phyloP scores from a whole-genome alignment of 2,113 vertebrate species.

The Hyperopisus bebe region DNA sequence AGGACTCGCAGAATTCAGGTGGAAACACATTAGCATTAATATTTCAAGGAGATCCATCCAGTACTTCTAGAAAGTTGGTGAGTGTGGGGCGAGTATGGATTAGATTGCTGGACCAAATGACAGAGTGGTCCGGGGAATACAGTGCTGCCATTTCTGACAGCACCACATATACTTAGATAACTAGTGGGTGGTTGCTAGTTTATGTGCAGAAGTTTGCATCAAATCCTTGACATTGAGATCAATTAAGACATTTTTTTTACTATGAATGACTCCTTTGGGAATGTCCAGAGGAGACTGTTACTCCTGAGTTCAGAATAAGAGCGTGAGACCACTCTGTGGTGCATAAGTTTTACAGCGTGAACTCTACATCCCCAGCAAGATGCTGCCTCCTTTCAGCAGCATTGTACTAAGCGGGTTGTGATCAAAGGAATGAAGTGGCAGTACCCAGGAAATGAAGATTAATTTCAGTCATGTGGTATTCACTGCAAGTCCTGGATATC shows the following conservation, averaged over 20 bases:
- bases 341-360: background rate
- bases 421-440: conserved; percentile 29
- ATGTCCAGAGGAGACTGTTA: background rate
- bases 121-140: background rate
- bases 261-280: background rate
- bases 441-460: conserved; percentile 18
- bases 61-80: background rate
- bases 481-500: conserved; percentile 23
- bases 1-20: too few relatives aligned
- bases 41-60: background rate
- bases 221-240: background rate
- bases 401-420: conserved; percentile 9
- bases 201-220: background rate
- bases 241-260: background rate
- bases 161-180: background rate
- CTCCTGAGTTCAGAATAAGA: background rate
- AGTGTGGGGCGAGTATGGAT: too few relatives aligned
- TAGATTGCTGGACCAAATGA: background rate
- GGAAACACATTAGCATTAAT: too few relatives aligned
- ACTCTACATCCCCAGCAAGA: conserved; percentile 13
- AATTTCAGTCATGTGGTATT: conserved; percentile 31
- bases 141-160: background rate
- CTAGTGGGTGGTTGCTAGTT: background rate
- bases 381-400: background rate
- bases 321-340: background rate